Base-by-base conservation (phyloP, 2,113 vertebrate species). In the Scalopus aquaticus region DNA sequence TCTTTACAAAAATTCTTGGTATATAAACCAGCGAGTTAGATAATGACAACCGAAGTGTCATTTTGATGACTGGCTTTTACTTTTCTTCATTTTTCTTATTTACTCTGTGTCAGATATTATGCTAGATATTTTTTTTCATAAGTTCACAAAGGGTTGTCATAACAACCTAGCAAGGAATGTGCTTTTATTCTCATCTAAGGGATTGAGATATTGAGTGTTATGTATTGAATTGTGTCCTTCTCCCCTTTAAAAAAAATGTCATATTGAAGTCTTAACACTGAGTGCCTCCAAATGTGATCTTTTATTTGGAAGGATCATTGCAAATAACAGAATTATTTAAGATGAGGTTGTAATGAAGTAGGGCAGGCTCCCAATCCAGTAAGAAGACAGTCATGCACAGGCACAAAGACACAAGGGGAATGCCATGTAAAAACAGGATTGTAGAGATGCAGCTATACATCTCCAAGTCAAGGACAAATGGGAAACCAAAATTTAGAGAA, bases 1-100 rank as follows among this genome's bases (percentile, higher is more conserved):
- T 82, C 39, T 81, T 60, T 26, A 74, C 26, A 90, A 51, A 35
- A 95, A 49, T 67, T 87, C 88, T 74, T 87, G 46, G 42, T n/a
- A 81, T 35, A 58, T 60, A 87, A 58, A 54, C 7, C 32, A 56
- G 9, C 17, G 7, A 87, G 58, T 87, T 39, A 60, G 19, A 69
- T 32, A 60, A 12, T 91, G 60, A 58, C 17, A 44, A 72, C 24
- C 24, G 46, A 67, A 81, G 30, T 76, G 42, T 28, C 30, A 16
- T 69, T 88, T 49, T 58, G 67, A 60, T 69, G n/a, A 16, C 42
- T 42, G 54, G 3, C 26, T 80, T 69, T 62, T 74, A 60, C 24
- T 76, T 12, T 11, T 54, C 44, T 69, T 81, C 51, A 56, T 24
- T 64, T 85, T 82, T 16, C 60, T 62, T 22, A 67, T 17, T 51